A percentile compares a stretch with the other conserved stretches of the same genome.
These are phyloP conservation scores for Microctonus brassicae DNA, from an alignment of 2,888 invertebrate species.

Conservation along the genomic window DNA sequence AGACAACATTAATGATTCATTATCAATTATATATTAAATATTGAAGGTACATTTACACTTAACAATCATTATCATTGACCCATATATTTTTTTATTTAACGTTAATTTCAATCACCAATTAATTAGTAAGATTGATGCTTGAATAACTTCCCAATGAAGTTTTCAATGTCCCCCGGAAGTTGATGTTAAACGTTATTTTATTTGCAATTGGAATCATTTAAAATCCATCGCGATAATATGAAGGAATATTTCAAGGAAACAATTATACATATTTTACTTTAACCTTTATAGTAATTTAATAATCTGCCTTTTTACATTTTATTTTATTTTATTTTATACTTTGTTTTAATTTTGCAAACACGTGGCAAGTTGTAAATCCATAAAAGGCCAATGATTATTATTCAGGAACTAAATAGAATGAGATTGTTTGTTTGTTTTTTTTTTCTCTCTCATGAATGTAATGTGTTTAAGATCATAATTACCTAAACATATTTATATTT, in stretches of 20 bases:
- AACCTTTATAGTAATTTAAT: background rate
- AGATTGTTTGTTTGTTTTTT: too few relatives aligned
- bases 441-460: too few relatives aligned
- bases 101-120: conserved; percentile 10
- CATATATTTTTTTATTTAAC: conserved; percentile 4
- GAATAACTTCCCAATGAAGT: background rate
- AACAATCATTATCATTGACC: conserved; percentile 18
- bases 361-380: background rate
- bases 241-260: background rate
- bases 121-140: conserved; percentile 8
- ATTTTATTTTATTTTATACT: background rate
- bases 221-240: background rate
- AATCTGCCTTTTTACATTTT: too few relatives aligned
- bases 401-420: background rate
- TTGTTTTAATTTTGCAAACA: background rate
- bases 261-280: background rate
- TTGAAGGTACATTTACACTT: background rate
- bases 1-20: background rate
- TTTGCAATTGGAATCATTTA: background rate
- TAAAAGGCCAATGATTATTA: background rate
- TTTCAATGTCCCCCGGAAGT: conserved; percentile 10
- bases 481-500: too few relatives aligned
- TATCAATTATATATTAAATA: background rate
- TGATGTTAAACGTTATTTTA: background rate
- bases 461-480: too few relatives aligned